Base-by-base conservation (phyloP, 1,140 invertebrate species). In the Plectrocnemia conspersa region DNA sequence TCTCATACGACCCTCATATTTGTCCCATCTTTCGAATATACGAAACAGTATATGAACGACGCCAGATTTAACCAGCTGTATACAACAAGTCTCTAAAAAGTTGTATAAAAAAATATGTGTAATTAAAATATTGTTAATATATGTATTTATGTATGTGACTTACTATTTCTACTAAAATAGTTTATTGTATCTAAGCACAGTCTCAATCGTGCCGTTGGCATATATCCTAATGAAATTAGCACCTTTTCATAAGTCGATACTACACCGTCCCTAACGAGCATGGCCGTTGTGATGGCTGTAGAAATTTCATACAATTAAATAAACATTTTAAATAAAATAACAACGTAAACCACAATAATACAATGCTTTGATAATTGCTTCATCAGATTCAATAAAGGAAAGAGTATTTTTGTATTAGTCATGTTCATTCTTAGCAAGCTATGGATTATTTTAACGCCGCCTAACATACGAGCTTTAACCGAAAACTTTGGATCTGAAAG, bases 21-120 rank as follows among this genome's bases (percentile, higher is more conserved):
- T 78, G 47, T 83, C 81, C 81, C 82, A 83, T 25, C 78, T 72
- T 62, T 83, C 81, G 66, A 84, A 81, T 58, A 82, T 74, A 40
- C 77, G 71, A 63, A 81, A 73, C 41, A 83, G 63, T 53, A 79
- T 66, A 53, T 75, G 69, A 49, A 78, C 74, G 27, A 82, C 72
- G 19, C 79, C 79, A 55, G 73, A 73, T 69, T 82, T 82, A 42
- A 80, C 73, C 58, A 83, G 78, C 67, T 78, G 79, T 62, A 70
- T 78, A 66, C 77, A 82, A 72, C 75, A 82, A 55, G 77, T 71
- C 72, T 75, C 80, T 82, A 68, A 65, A 69, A 64, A 50, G 46
- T 15, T 9, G 60, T 44, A 47, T 44, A 19, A 47, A 48, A 23
- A 49, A 35, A 2, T 7, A 29, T 32, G 16, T 29, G 18, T 6